Evolutionary conservation across 2,797 vertebrate genomes (phyloP).

Genomic region (Tinamus major): DNA sequence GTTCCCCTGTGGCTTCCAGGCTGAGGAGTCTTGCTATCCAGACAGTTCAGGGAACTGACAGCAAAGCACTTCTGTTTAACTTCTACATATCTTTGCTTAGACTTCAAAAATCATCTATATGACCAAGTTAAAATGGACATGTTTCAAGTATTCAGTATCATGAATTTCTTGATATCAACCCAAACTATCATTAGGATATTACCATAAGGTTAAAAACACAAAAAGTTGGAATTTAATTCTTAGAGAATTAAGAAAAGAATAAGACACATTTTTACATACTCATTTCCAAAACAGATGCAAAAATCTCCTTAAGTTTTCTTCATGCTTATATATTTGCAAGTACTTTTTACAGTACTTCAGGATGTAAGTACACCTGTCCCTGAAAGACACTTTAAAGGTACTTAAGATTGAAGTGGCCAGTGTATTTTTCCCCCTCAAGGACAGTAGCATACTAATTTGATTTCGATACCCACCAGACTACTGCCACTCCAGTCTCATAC

Average conservation of each 20-base stretch:
- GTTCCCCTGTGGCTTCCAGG: neutral
- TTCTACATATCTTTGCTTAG: neutral
- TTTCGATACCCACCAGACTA: neutral
- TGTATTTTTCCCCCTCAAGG: neutral
- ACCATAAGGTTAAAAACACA: neutral
- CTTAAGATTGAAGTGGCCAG: neutral
- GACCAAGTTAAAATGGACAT: neutral
- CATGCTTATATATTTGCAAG: neutral
- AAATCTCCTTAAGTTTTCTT: neutral
- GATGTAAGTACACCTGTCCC: neutral
- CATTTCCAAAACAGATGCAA: neutral
- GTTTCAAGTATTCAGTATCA: neutral
- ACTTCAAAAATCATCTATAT: accelerated
- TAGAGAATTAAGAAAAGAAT: neutral
- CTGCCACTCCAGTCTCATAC: neutral
- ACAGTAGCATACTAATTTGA: neutral
- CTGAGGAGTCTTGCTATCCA: neutral
- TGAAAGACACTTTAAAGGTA: neutral
- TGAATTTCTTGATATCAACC: neutral
- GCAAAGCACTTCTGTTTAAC: neutral
- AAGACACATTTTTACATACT: neutral
- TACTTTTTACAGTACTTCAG: neutral
- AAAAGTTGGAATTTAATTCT: neutral
- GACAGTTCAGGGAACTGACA: neutral
- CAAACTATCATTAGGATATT: neutral